Base-by-base conservation (phyloP, 92 coral and sea anemone genomes). In the Actinostola sp. region DNA sequence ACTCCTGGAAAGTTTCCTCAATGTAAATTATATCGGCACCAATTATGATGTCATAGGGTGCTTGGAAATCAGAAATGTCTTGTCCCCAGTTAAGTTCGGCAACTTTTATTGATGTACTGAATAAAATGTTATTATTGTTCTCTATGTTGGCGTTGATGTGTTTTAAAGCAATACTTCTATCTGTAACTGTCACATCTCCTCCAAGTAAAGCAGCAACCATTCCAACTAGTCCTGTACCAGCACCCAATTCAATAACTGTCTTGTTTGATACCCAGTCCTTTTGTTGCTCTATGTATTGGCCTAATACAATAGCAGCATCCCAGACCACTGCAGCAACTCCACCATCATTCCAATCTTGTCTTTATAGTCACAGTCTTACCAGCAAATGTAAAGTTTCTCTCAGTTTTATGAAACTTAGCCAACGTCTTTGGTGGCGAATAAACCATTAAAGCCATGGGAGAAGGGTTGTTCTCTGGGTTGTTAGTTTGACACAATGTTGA, bases 301-400 rank as follows among this genome's bases (percentile, higher is more conserved):
- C 71, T 33, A 94, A 77, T 61, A 94, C 95, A 28, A 94, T 65
- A 26, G 98, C 98, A 23, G 98, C 98, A 42, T 94, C 98, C 98
- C 98, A 94, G 31, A 94, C 87, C 10, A 94, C 98, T 3, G 97
- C 98, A 10, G 98, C 98, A 17, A 94, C 97, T 43, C 98, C 98
- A 41, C 87, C 84, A 20, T 91, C 89, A 52, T 91, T 71, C 98
- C 98, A 94, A 72, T 86, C 84, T 70, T 94, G 98, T n/a, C 30
- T 75, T 61, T 35, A 94, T 84, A 33, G 79, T 87, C 19, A 94
- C 59, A 32, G 71, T 91, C 45, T 73, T 84, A 12, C 92, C 98
- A 12, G 80, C 97, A 73, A 91, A 94, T 13, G 80, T 81, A 69
- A 94, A 90, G 55, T 78, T 79, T 56, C 97, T 77, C 48, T 81